Percentiles rank a stretch among this genome's conserved stretches.
Evolutionary conservation across 1,140 invertebrate genomes (phyloP).

Genomic region (Eurytemora carolleeae): DNA sequence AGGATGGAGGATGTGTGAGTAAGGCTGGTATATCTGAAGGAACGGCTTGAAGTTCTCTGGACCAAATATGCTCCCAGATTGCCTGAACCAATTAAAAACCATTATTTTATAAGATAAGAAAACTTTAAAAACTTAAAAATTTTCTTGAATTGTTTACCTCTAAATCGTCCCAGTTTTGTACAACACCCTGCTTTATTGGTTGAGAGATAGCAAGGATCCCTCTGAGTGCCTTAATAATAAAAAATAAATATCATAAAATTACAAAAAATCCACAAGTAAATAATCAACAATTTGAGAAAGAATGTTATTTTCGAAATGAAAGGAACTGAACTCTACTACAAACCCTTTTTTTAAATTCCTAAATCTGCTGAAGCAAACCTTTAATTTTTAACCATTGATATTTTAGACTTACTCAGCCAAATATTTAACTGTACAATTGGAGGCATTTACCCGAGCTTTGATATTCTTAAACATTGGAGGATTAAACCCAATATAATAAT

Average conservation of each 20-base stretch:
- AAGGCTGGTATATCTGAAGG: background rate
- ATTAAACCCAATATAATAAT: no score
- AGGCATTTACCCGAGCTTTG: no score
- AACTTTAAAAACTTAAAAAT: no score
- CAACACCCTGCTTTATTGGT: background rate
- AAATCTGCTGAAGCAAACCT: no score
- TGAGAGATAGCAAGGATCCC: slow-evolving; percentile 7
- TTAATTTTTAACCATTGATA: no score
- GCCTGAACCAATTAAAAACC: background rate
- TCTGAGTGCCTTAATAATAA: background rate
- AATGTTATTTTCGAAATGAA: background rate
- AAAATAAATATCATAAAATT: no score
- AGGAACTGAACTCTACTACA: background rate
- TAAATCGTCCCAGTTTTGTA: slow-evolving; percentile 14
- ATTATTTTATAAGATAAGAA: background rate
- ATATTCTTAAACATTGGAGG: no score
- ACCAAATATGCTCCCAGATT: background rate
- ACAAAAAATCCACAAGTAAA: background rate
- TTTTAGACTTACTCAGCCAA: no score
- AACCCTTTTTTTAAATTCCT: no score
- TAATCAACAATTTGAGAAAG: background rate
- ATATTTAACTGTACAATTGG: no score
- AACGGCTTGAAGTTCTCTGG: background rate
- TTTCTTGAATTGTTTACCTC: no score
- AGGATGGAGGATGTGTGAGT: background rate